A percentile compares a stretch with the other conserved stretches of the same genome.
Conservation (phyloP, 1,140 invertebrate species). For the Contarinia nasturtii region DNA sequence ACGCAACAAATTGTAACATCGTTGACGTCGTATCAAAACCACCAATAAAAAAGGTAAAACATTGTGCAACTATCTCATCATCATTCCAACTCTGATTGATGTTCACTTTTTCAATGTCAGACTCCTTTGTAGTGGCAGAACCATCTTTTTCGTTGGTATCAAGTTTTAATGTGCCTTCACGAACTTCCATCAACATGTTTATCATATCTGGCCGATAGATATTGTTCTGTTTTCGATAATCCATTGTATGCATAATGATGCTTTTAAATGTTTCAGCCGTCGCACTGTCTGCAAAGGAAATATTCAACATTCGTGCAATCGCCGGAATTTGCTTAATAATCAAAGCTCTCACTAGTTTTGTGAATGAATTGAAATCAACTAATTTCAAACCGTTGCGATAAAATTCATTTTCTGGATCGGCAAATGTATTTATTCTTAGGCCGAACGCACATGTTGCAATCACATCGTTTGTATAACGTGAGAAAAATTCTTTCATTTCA, state of each 20-base stretch:
- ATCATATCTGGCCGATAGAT: too few species aligned
- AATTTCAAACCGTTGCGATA: not conserved
- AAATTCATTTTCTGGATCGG: slow-evolving; percentile 2
- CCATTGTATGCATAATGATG: slow-evolving; percentile 13
- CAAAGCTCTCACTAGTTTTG: not conserved
- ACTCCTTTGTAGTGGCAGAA: slow-evolving; percentile 17
- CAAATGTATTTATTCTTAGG: slow-evolving; percentile 19
- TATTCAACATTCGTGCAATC: not conserved
- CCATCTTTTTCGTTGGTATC: slow-evolving; percentile 8
- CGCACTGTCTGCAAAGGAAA: not conserved
- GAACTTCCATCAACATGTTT: slow-evolving; percentile 24
- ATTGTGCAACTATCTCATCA: slow-evolving; percentile 29
- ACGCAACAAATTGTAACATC: slow-evolving; percentile 28
- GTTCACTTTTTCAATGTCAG: slow-evolving; percentile 7
- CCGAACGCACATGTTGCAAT: slow-evolving; percentile 25
- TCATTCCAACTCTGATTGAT: slow-evolving; percentile 24
- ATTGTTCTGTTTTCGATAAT: slow-evolving; percentile 17
- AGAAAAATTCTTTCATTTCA: slow-evolving; percentile 14
- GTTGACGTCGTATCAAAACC: slow-evolving; percentile 43
- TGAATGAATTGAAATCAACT: not conserved
- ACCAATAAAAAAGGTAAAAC: slow-evolving; percentile 27
- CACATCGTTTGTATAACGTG: too few species aligned
- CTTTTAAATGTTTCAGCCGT: slow-evolving; percentile 1
- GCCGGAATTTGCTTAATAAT: not conserved
- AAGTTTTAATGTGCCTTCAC: slow-evolving; percentile 12